These are phyloP conservation scores for Cydia fagiglandana DNA, from an alignment of 1,140 invertebrate species.

Conservation along the genomic window DNA sequence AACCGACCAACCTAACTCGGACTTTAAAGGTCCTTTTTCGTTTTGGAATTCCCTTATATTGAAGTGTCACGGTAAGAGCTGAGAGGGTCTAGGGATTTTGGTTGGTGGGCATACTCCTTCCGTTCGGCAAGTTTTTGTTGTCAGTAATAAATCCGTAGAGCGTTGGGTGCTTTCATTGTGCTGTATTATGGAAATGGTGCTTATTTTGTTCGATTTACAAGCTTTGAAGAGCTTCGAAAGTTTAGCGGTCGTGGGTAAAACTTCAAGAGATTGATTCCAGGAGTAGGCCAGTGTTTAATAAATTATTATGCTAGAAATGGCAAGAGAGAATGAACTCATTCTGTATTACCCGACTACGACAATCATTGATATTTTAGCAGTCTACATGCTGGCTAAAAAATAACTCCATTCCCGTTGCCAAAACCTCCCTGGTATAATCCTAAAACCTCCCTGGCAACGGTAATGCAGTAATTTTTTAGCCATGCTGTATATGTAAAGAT, in stretches of 20 bases:
- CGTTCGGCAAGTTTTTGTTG: slow-evolving; percentile 61
- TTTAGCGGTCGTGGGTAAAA: neutral
- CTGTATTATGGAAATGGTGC: slow-evolving; percentile 18
- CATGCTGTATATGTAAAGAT: too few species aligned
- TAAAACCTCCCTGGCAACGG: too few species aligned
- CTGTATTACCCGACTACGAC: too few species aligned
- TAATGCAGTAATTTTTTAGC: too few species aligned
- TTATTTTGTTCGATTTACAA: slow-evolving; percentile 18
- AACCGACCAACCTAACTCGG: slow-evolving; percentile 47
- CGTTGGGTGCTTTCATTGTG: slow-evolving; percentile 29
- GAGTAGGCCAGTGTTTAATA: too few species aligned
- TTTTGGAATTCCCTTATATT: neutral
- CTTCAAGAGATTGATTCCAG: too few species aligned
- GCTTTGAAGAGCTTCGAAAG: neutral
- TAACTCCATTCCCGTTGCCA: too few species aligned
- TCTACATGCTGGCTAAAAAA: too few species aligned
- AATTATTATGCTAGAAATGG: too few species aligned
- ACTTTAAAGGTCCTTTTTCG: slow-evolving; percentile 35
- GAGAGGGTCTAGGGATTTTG: slow-evolving; percentile 34
- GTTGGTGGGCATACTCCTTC: slow-evolving; percentile 47
- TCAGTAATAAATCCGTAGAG: slow-evolving; percentile 45
- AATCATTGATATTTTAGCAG: too few species aligned
- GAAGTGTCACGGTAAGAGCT: slow-evolving; percentile 28
- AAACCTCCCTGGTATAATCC: too few species aligned
- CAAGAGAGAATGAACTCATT: too few species aligned